Percentiles rank a stretch among this genome's conserved stretches.
Evolutionary conservation across 2,113 vertebrate genomes (phyloP).

Genomic region (Ptilonorhynchus violaceus): DNA sequence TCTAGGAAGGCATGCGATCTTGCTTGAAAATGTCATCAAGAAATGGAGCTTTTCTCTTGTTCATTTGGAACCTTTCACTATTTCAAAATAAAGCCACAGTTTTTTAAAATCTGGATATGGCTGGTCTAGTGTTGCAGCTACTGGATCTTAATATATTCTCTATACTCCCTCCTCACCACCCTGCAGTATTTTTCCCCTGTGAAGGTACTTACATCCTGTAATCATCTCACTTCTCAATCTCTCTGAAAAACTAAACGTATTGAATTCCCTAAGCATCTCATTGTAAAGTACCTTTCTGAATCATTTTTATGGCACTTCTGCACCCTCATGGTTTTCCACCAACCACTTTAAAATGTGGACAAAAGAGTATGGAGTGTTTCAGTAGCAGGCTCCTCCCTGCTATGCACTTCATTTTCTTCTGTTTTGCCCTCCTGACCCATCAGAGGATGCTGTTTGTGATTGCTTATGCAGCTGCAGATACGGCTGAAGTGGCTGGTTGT

Average conservation of each 20-base stretch:
- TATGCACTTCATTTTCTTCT: not conserved
- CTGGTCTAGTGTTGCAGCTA: fast-evolving
- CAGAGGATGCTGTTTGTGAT: not conserved
- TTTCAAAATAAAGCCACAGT: not conserved
- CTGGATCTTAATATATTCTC: not conserved
- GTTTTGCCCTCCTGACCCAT: not conserved
- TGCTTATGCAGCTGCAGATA: not conserved
- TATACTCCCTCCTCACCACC: not conserved
- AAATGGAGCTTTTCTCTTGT: not conserved
- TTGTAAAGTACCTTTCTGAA: not conserved
- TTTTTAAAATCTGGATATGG: not conserved
- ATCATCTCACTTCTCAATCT: not conserved
- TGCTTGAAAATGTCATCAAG: not conserved
- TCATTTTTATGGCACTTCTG: conserved; percentile 10
- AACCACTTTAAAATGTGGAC: not conserved
- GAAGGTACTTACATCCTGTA: not conserved
- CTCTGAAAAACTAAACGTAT: not conserved
- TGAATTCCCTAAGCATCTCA: not conserved
- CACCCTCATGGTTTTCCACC: not conserved
- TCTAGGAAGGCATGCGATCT: not conserved
- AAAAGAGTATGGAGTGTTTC: not conserved
- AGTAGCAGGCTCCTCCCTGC: not conserved
- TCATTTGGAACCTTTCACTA: not conserved
- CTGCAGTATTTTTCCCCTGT: not conserved
- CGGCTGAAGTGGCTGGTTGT: not conserved